phyloP scores from a whole-genome alignment of 2,888 invertebrate genomes.

The Hetaerina titia region DNA sequence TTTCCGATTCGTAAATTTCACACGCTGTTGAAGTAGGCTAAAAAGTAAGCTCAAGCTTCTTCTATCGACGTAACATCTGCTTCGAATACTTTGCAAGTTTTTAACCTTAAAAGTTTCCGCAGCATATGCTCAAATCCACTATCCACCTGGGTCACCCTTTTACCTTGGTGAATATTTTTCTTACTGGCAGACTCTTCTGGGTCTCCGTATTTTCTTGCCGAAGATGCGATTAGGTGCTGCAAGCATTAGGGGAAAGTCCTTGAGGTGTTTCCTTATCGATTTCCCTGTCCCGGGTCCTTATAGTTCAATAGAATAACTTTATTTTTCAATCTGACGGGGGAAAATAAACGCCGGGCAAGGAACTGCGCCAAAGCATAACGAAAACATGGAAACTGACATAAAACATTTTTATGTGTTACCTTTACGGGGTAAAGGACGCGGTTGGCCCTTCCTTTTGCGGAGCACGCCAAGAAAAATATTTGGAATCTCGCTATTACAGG shows the following conservation, averaged over 20 bases:
- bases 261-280: background rate
- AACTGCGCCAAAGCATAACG: background rate
- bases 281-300: background rate
- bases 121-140: too few species aligned
- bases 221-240: background rate
- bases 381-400: background rate
- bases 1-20: too few species aligned
- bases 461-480: slow-evolving; percentile 8
- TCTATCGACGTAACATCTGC: too few species aligned
- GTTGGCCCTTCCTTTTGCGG: background rate
- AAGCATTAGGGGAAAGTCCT: background rate
- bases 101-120: too few species aligned
- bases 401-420: background rate
- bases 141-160: too few species aligned
- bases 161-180: too few species aligned
- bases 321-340: background rate
- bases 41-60: too few species aligned
- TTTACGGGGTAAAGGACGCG: background rate
- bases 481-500: slow-evolving; percentile 1
- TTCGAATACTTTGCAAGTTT: too few species aligned
- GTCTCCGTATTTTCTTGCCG: background rate
- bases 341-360: background rate
- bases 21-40: too few species aligned
- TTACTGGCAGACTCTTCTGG: too few species aligned
- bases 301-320: background rate